Evolutionary conservation across 2,888 invertebrate genomes (phyloP), one percentile per base, ranked within the genome.

Genomic region (Drosophila glabriapex): DNA sequence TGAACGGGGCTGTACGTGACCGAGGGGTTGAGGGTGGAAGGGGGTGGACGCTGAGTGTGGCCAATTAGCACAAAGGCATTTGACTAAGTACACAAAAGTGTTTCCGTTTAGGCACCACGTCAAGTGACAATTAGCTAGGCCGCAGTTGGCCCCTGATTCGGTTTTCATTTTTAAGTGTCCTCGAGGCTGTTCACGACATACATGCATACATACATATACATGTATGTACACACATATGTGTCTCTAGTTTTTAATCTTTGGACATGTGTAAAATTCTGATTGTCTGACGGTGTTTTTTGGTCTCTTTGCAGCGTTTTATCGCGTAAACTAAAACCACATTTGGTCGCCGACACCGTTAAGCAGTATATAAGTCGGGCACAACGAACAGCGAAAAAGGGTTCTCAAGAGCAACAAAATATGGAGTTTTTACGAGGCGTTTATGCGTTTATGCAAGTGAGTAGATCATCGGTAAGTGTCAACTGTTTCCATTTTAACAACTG

Each of bases 391-490:
- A 93, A 93, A 72, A 93, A 93, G 84, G 90, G 89, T 85, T 86
- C 93, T 63, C 89, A 92, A 85, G 90, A 91, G 91, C 93, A 93
- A 89, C 93, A 93, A 86, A 93, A 93, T 93, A 94, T 94, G 94
- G 94, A 94, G 93, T 94, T 94, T 93, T 93, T 94, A 94, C 94
- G 94, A 83, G 94, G 94, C 82, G 94, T 94, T 89, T 94, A 94
- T 94, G 94, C 94, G 92, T 94, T 94, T 93, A 94, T 94, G 94
- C 94, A 94, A 94, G 94, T 94, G 93, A 94, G 94, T 94, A 94
- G 94, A 93, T 94, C 94, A 93, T 94, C 94, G 94, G 94, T 94
- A 93, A 94, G 94, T 94, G 93, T 94, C 93, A 86, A 90, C 85
- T 91, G 84, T 91, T 87, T 90, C 91, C 91, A 92, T 78, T 92